Conservation (phyloP, 2,797 vertebrate species). For the Sorex maritimensis region DNA sequence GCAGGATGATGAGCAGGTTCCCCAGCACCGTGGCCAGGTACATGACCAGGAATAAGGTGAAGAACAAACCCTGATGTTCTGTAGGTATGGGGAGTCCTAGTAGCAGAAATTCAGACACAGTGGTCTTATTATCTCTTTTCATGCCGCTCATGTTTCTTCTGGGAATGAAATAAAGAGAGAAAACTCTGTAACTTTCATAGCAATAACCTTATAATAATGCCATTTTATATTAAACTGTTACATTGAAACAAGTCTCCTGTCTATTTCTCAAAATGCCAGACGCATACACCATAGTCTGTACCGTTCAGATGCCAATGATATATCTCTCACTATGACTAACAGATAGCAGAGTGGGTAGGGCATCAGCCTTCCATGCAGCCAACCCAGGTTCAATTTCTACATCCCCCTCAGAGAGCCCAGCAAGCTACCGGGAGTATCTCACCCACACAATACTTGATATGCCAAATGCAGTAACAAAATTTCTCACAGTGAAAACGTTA, state of each 20-base stretch:
- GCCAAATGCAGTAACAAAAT: too few species aligned
- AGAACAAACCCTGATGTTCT: background rate
- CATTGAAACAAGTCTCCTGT: background rate
- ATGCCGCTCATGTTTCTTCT: background rate
- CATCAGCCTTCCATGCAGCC: too few species aligned
- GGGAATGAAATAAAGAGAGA: background rate
- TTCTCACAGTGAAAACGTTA: too few species aligned
- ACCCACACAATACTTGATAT: too few species aligned
- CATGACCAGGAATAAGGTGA: background rate
- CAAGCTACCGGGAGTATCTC: too few species aligned
- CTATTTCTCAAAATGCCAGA: background rate
- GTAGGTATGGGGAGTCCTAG: background rate
- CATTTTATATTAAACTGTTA: background rate
- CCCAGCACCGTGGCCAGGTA: slow-evolving; percentile 37
- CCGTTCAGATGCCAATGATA: background rate
- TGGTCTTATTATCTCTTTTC: background rate
- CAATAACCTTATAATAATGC: background rate
- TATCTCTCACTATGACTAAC: background rate
- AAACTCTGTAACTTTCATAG: background rate
- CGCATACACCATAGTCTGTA: background rate
- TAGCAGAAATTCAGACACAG: background rate
- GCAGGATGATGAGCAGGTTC: slow-evolving; percentile 73
- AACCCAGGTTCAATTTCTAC: too few species aligned
- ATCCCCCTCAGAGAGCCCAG: too few species aligned
- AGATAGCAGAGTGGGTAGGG: background rate